These are phyloP conservation scores for Corella eumyota DNA, from an alignment of 23 tunicate genomes.

Conservation along the genomic window DNA sequence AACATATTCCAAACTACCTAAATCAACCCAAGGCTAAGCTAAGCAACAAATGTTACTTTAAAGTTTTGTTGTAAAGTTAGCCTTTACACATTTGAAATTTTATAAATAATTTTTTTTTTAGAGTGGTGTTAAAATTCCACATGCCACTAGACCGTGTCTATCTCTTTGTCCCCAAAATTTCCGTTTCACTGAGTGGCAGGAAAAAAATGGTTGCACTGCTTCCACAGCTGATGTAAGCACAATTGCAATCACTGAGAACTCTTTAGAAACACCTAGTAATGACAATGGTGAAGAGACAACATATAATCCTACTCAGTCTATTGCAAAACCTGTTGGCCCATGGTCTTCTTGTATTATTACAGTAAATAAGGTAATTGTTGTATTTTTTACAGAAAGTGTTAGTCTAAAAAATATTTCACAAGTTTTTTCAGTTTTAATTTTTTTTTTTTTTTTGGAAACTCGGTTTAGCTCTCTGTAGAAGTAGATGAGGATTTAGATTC, in stretches of 20 bases:
- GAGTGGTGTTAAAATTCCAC: slow-evolving; percentile 15
- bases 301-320: slow-evolving; percentile 11
- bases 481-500: too few relatives aligned
- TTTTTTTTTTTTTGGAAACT: too few relatives aligned
- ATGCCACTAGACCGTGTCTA: slow-evolving; percentile 27
- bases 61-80: too few relatives aligned
- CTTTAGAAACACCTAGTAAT: slow-evolving; percentile 2
- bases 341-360: slow-evolving; percentile 76
- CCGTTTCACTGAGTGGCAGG: slow-evolving; percentile 33
- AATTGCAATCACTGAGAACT: slow-evolving; percentile 2
- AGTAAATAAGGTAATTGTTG: slow-evolving; percentile 4
- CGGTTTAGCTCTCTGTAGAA: too few relatives aligned
- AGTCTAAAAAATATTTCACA: too few relatives aligned
- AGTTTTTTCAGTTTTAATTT: too few relatives aligned
- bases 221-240: slow-evolving; percentile 2
- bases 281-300: neutral
- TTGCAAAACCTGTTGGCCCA: slow-evolving; percentile 37
- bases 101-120: neutral
- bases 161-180: slow-evolving; percentile 22
- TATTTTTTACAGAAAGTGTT: too few relatives aligned
- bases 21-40: too few relatives aligned
- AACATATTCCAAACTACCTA: too few relatives aligned
- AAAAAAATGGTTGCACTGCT: slow-evolving; percentile 26
- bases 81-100: too few relatives aligned
- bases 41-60: too few relatives aligned